Conservation (phyloP, 2,797 vertebrate species). For the Paratrypauchen microcephalus region DNA sequence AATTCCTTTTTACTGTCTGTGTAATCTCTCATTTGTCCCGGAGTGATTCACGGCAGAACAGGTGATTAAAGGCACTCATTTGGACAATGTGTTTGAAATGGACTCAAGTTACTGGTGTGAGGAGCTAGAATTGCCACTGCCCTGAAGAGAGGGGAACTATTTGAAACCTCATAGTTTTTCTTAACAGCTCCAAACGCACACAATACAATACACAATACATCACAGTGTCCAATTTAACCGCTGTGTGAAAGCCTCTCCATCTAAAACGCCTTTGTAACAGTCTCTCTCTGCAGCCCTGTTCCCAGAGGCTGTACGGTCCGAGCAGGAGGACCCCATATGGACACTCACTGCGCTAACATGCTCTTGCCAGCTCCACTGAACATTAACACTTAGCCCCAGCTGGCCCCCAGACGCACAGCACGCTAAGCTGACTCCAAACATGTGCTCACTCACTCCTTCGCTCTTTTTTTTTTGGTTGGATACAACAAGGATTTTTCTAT, state of each 20-base stretch:
- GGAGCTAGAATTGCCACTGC: too few relatives aligned
- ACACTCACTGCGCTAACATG: conserved; percentile 63
- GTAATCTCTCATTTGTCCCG: too few relatives aligned
- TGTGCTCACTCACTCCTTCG: conserved; percentile 17
- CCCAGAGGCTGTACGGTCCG: conserved; percentile 47
- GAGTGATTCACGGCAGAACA: too few relatives aligned
- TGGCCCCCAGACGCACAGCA: conserved; percentile 41
- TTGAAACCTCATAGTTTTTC: too few relatives aligned
- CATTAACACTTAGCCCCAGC: conserved; percentile 73
- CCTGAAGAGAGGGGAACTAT: too few relatives aligned
- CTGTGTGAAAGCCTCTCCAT: neutral
- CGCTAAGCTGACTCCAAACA: conserved; percentile 18
- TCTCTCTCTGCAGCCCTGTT: conserved; percentile 7
- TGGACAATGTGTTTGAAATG: too few relatives aligned
- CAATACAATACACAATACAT: neutral
- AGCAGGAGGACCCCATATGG: conserved; percentile 71
- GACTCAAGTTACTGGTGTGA: too few relatives aligned
- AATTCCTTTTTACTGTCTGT: too few relatives aligned
- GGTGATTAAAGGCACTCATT: too few relatives aligned
- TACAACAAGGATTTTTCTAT: neutral
- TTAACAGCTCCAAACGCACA: neutral
- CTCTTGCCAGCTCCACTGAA: conserved; percentile 66
- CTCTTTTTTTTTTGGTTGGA: conserved; percentile 1
- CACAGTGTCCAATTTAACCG: too few relatives aligned
- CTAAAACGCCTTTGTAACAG: neutral